Evolutionary conservation across 1,140 invertebrate genomes (phyloP).

Genomic region (Matsumurasca onukii): DNA sequence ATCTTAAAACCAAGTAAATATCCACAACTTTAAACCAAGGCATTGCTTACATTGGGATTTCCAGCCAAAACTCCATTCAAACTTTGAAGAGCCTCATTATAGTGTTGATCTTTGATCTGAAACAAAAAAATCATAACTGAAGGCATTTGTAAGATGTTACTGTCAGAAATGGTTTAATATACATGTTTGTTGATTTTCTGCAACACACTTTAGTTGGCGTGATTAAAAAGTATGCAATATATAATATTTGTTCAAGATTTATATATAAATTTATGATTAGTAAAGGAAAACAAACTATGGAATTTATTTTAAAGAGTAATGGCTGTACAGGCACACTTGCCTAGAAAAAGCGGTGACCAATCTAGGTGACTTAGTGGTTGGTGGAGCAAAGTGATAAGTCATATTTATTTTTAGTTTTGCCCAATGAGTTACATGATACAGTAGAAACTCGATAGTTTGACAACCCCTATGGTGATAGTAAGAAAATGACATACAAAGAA

Average conservation of each 20-base stretch:
- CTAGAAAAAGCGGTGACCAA: not conserved
- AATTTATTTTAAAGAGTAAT: not conserved
- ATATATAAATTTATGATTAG: not conserved
- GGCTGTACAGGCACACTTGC: not conserved
- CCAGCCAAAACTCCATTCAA: conserved; percentile 66
- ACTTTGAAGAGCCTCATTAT: conserved; percentile 85
- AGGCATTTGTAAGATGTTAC: not conserved
- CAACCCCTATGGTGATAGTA: too few species aligned
- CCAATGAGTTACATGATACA: too few species aligned
- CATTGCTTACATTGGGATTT: conserved; percentile 59
- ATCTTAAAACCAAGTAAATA: conserved; percentile 3
- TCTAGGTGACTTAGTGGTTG: not conserved
- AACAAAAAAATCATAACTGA: conserved; percentile 46
- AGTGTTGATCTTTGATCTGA: conserved; percentile 91
- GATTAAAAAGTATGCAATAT: not conserved
- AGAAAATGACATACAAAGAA: too few species aligned
- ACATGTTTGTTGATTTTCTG: conserved; percentile 1
- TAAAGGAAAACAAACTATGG: not conserved
- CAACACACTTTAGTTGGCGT: conserved; percentile 23
- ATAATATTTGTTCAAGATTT: not conserved
- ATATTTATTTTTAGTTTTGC: too few species aligned
- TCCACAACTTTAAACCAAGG: not conserved
- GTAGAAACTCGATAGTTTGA: too few species aligned
- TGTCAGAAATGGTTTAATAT: conserved; percentile 10
- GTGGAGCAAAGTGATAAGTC: not conserved